Evolutionary conservation across 2,888 invertebrate genomes (phyloP).

Genomic region (Dorcus parallelipipedus): DNA sequence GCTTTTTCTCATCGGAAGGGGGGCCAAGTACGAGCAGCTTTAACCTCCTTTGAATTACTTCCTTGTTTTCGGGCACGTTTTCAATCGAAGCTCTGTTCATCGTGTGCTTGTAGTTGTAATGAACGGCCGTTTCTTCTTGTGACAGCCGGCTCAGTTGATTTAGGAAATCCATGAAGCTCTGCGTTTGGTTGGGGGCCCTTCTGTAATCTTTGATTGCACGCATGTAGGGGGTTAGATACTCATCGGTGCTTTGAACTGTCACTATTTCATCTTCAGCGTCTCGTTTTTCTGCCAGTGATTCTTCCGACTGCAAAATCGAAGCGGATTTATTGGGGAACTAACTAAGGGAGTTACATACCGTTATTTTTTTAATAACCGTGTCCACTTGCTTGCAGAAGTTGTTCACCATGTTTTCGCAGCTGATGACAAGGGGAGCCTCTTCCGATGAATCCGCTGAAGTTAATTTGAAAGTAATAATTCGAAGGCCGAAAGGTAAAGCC

Average conservation of each 20-base stretch:
- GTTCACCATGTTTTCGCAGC: slow-evolving; percentile 1
- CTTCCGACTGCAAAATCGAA: not conserved
- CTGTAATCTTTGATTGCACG: slow-evolving; percentile 27
- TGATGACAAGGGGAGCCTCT: too few species aligned
- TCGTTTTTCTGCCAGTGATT: not conserved
- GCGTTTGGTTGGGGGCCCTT: slow-evolving; percentile 4
- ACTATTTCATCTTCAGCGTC: too few species aligned
- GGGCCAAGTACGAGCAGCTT: not conserved
- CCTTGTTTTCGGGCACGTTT: not conserved
- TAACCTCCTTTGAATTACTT: not conserved
- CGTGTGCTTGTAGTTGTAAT: not conserved
- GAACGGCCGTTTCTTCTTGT: not conserved
- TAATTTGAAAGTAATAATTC: too few species aligned
- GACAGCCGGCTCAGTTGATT: slow-evolving; percentile 27
- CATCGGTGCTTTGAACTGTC: slow-evolving; percentile 17
- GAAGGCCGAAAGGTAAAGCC: too few species aligned
- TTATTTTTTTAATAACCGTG: slow-evolving; percentile 19
- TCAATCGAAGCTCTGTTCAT: not conserved
- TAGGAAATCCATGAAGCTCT: slow-evolving; percentile 32
- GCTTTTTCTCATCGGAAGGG: not conserved
- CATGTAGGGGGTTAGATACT: slow-evolving; percentile 32
- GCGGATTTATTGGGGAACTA: not conserved
- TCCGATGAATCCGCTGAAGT: too few species aligned
- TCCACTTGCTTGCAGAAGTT: slow-evolving; percentile 23
- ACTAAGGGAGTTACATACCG: slow-evolving; percentile 4